phyloP scores from a whole-genome alignment of 2,888 invertebrate genomes.

The Heteromurus nitidus region DNA sequence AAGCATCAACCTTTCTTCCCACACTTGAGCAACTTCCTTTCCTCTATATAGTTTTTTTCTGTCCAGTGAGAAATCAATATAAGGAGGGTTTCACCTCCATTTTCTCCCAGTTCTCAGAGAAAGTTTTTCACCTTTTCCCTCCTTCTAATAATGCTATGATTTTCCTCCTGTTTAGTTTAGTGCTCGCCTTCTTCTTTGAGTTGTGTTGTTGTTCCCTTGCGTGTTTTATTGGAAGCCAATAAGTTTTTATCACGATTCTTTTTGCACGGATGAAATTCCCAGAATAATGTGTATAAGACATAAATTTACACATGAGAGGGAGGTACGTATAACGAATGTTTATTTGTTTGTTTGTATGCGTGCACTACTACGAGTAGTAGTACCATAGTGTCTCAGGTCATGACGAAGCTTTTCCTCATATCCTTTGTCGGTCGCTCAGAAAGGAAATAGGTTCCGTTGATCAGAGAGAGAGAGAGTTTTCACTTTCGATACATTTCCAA shows the following conservation, averaged over 20 bases:
- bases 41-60: background rate
- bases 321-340: background rate
- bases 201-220: background rate
- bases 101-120: background rate
- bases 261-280: constrained; percentile 17
- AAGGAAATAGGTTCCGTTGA: too few species aligned
- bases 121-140: constrained; percentile 7
- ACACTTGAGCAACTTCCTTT: constrained; percentile 14
- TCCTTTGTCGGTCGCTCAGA: background rate
- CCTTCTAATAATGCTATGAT: background rate
- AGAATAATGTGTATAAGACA: background rate
- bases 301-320: background rate
- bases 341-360: background rate
- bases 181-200: background rate
- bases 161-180: background rate
- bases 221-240: constrained; percentile 2
- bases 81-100: constrained; percentile 6
- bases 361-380: too few species aligned
- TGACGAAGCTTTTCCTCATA: background rate
- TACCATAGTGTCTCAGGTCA: background rate
- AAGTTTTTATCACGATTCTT: constrained; percentile 27
- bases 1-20: constrained; percentile 4
- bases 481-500: too few species aligned
- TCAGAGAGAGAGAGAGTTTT: too few species aligned
- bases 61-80: constrained; percentile 23